Percentiles rank a stretch among this genome's conserved stretches.
Conservation (phyloP, 1,140 invertebrate genomes). For the Oreohelix idahoensis region DNA sequence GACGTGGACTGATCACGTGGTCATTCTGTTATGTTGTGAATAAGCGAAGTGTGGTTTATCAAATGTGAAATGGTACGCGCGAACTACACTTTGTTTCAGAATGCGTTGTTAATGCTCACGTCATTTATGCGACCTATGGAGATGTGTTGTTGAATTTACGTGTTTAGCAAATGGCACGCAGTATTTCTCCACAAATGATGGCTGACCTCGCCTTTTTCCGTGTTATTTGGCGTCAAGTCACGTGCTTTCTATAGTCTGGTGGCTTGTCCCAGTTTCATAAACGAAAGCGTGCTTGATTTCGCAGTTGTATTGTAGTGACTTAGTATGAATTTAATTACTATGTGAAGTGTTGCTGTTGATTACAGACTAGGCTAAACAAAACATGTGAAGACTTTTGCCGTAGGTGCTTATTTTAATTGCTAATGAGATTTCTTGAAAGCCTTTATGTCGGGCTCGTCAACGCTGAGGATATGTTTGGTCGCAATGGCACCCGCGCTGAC, state of each 20-base stretch:
- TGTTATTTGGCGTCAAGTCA: conserved; percentile 24
- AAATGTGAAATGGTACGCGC: neutral
- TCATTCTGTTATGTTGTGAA: conserved; percentile 37
- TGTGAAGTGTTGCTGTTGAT: neutral
- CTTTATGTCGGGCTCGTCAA: conserved; percentile 40
- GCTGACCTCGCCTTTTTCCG: conserved; percentile 5
- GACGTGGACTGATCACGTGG: conserved; percentile 44
- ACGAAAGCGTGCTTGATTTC: conserved; percentile 7
- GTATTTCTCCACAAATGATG: neutral
- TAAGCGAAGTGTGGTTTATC: conserved; percentile 9
- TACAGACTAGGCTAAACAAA: too few relatives aligned
- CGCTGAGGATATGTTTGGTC: conserved; percentile 42
- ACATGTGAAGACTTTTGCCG: neutral
- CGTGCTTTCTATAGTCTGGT: conserved; percentile 32
- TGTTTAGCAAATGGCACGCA: neutral
- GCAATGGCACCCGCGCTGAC: conserved; percentile 43
- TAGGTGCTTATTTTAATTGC: neutral
- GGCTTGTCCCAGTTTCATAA: conserved; percentile 30
- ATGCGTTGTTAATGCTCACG: neutral
- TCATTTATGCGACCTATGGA: neutral
- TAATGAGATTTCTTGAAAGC: neutral
- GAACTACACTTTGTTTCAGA: neutral
- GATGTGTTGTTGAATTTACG: neutral
- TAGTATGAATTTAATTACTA: neutral
- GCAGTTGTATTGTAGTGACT: too few relatives aligned